These are phyloP conservation scores for Pristionchus maxplancki DNA, from an alignment of 2,888 invertebrate species.

Conservation along the genomic window DNA sequence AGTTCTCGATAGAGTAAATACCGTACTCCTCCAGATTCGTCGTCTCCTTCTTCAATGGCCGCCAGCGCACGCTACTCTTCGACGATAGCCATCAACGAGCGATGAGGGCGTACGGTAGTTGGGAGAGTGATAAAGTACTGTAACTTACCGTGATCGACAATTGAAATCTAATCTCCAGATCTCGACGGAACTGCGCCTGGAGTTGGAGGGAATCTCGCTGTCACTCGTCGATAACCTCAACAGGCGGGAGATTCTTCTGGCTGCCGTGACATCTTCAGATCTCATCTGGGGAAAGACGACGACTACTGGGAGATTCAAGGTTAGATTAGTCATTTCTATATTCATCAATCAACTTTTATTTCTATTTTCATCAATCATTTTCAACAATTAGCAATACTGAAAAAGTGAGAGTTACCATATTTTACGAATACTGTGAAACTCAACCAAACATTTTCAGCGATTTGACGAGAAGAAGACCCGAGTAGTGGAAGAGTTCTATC, in stretches of 20 bases:
- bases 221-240: slow-evolving; percentile 1
- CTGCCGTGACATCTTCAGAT: not conserved
- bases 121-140: slow-evolving; percentile 12
- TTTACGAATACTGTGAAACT: not conserved
- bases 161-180: not conserved
- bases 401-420: too few species aligned
- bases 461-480: not conserved
- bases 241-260: not conserved
- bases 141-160: not conserved
- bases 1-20: not conserved
- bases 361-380: not conserved
- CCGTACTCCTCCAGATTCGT: not conserved
- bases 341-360: not conserved
- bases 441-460: not conserved
- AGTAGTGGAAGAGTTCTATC: not conserved
- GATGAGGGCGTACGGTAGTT: not conserved
- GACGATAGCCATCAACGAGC: not conserved
- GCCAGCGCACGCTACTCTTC: not conserved
- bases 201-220: not conserved
- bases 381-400: too few species aligned
- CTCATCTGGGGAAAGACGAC: slow-evolving; percentile 19
- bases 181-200: not conserved
- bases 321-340: not conserved
- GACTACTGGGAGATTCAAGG: not conserved
- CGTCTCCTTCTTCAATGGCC: not conserved